Conservation (phyloP, 2,113 vertebrate species). For the Coreoperca whiteheadi region DNA sequence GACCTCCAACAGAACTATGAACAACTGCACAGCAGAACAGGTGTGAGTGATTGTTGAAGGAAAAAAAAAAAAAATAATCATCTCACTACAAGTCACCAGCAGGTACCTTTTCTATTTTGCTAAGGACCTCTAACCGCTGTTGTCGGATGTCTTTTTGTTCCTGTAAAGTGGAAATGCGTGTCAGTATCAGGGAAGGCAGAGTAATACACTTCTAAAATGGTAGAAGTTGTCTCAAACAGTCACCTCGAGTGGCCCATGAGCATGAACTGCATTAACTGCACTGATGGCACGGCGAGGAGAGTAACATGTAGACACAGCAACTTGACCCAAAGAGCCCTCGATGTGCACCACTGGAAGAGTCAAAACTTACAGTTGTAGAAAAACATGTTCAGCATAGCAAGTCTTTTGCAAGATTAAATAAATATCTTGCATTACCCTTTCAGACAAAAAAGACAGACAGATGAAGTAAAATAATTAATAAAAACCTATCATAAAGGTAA, state of each 20-base stretch:
- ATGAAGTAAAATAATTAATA: background rate
- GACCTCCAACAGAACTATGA: slow-evolving; percentile 88
- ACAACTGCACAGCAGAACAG: slow-evolving; percentile 82
- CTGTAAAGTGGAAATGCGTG: slow-evolving; percentile 36
- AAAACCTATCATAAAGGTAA: background rate
- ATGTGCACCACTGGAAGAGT: slow-evolving; percentile 91
- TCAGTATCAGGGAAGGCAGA: background rate
- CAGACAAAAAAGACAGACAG: background rate
- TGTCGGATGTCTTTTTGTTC: slow-evolving; percentile 85
- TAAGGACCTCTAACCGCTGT: slow-evolving; percentile 87
- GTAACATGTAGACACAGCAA: slow-evolving; percentile 94
- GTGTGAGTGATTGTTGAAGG: background rate
- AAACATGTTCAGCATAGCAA: background rate
- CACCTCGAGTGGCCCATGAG: slow-evolving; percentile 87
- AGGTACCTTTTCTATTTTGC: slow-evolving; percentile 90
- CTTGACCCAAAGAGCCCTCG: slow-evolving; percentile 94
- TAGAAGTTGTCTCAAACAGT: background rate
- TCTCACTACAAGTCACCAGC: background rate
- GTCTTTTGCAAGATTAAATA: background rate
- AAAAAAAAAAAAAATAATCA: background rate
- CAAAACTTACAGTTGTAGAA: background rate
- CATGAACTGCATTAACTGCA: slow-evolving; percentile 89
- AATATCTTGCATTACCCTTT: background rate
- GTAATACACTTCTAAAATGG: background rate
- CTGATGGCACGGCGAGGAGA: slow-evolving; percentile 94